phyloP scores from a whole-genome alignment of 2,888 invertebrate genomes.

The Chymomyza fuscimana region DNA sequence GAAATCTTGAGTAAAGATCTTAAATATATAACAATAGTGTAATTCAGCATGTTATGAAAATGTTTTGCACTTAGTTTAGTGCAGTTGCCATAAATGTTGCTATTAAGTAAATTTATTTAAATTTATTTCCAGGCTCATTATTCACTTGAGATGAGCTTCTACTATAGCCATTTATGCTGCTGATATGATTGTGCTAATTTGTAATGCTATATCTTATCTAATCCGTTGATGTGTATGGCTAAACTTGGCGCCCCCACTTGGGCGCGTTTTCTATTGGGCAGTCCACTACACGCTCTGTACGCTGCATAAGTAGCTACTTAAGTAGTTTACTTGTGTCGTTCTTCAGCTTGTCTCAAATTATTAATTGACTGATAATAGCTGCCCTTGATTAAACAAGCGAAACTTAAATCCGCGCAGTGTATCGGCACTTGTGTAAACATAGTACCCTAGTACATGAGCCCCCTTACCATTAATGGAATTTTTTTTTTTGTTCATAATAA shows the following conservation, averaged over 20 bases:
- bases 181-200: neutral
- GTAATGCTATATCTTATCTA: neutral
- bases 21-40: conserved; percentile 1
- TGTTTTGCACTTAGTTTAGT: neutral
- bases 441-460: neutral
- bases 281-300: neutral
- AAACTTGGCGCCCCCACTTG: neutral
- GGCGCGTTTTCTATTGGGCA: neutral
- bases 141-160: conserved; percentile 33
- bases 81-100: neutral
- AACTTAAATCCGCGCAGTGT: too few relatives aligned
- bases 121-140: conserved; percentile 34
- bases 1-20: neutral
- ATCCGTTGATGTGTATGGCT: neutral
- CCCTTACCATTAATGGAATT: neutral
- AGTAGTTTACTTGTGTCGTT: neutral
- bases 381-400: too few relatives aligned
- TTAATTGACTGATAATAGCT: neutral
- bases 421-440: neutral
- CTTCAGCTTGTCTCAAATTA: neutral
- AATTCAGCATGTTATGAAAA: neutral
- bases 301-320: too few relatives aligned
- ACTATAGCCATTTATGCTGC: neutral
- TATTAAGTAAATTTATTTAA: neutral
- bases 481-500: neutral